Evolutionary conservation across 1,140 invertebrate genomes (phyloP), one percentile per base, ranked within the genome.

Genomic region (Tyrophagus putrescentiae): DNA sequence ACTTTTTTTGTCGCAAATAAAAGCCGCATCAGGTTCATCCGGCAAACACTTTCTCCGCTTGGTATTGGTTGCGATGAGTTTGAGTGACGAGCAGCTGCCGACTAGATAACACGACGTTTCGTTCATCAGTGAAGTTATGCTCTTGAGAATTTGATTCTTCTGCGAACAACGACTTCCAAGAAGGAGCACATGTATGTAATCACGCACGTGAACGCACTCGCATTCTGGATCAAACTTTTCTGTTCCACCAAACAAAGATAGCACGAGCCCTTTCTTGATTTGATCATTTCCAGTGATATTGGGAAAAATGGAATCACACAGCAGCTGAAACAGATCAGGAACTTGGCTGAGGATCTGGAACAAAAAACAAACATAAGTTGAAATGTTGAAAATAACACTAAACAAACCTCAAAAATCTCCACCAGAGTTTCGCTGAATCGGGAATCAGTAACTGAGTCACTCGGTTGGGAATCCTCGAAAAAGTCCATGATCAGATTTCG

Each of bases 211-310:
- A 7, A 48, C 31, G 21, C 9, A 21, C 23, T 13, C 21, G 31
- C 45, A 48, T 48, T 48, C 45, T 48, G 23, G 23, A 48, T 48
- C 45, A 48, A 13, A 48, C 31, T 48, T 48, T 13, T 21, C 7
- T 25, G 7, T 48, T 48, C 45, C 45, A 7, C 45, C 45, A 48
- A 48, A 48, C 21, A 48, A 48, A 48, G 45, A 7, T 48, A 48
- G 31, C 7, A 48, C 45, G 6, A 48, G 18, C 23, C 21, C 45
- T 48, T 48, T 48, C 45, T 48, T 48, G 31, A 48, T 48, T 7
- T 48, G 7, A 7, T 9, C 7, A 48, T 48, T 48, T 7, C 45
- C 45, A 29, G 7, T 9, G 9, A 48, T 13, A 7, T 48, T 21
- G 31, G 45, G 18, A 48, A 48, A 48, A 48, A 48, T 48, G 21